These are phyloP conservation scores for Amazona guildingii DNA, from an alignment of 2,113 vertebrate genomes.

Conservation along the genomic window DNA sequence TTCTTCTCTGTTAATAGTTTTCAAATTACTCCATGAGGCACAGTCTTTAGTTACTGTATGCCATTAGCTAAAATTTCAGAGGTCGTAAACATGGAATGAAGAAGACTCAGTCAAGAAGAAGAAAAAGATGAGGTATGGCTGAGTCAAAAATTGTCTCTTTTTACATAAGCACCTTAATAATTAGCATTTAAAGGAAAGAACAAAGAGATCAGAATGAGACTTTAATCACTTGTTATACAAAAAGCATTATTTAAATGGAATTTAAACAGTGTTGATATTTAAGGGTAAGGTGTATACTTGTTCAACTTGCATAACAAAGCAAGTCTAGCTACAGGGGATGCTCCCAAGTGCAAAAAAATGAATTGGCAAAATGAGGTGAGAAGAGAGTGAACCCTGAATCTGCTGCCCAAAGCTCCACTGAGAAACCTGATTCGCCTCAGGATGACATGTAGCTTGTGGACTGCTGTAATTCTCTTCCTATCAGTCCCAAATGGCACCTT, in stretches of 20 bases:
- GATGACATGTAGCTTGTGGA: background rate
- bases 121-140: background rate
- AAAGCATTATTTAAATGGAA: background rate
- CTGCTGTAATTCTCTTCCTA: background rate
- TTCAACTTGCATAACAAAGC: background rate
- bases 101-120: slow-evolving; percentile 13
- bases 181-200: slow-evolving; percentile 9
- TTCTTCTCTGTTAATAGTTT: background rate
- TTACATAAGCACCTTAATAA: slow-evolving; percentile 4
- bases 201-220: background rate
- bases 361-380: background rate
- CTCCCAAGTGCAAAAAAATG: background rate
- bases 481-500: background rate
- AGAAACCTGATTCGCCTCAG: background rate
- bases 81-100: background rate
- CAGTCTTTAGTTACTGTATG: background rate
- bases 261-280: background rate
- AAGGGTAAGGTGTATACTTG: background rate
- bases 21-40: background rate
- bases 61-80: slow-evolving; percentile 17
- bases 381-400: background rate
- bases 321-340: fast-evolving
- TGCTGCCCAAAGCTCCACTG: fast-evolving
- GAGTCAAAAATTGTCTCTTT: slow-evolving; percentile 12
- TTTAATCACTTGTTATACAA: background rate